Percentiles rank a stretch among this genome's conserved stretches.
These are phyloP conservation scores for Ephialtes manifestator DNA, from an alignment of 2,888 invertebrate genomes.

Conservation along the genomic window DNA sequence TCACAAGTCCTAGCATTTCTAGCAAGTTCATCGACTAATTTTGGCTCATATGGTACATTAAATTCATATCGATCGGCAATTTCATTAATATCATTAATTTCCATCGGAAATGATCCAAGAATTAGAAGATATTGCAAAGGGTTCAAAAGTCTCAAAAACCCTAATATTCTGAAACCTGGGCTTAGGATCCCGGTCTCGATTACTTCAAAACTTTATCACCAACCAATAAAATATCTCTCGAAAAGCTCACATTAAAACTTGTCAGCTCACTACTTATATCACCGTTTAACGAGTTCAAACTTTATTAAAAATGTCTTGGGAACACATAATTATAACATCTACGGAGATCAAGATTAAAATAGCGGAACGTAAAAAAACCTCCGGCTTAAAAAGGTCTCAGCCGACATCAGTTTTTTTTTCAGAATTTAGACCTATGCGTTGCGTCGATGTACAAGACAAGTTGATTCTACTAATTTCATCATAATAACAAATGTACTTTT, in stretches of 20 bases:
- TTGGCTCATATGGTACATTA: not conserved
- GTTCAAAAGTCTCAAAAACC: not conserved
- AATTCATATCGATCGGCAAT: not conserved
- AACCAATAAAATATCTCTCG: not conserved
- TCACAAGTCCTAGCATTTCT: not conserved
- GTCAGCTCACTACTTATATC: not conserved
- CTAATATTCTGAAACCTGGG: not conserved
- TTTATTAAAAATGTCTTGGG: not conserved
- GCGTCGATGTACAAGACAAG: too few relatives aligned
- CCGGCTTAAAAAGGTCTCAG: too few relatives aligned
- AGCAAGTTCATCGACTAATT: not conserved
- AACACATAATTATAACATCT: not conserved
- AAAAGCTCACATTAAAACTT: not conserved
- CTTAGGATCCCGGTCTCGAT: not conserved
- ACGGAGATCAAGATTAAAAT: too few relatives aligned
- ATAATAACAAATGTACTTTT: too few relatives aligned
- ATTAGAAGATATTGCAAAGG: not conserved
- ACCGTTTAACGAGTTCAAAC: not conserved
- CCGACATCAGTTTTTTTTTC: too few relatives aligned
- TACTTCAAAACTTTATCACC: not conserved
- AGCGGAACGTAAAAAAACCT: too few relatives aligned
- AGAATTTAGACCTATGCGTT: too few relatives aligned
- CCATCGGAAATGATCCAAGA: not conserved
- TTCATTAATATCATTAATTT: not conserved
- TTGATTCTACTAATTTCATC: too few relatives aligned